Evolutionary conservation across 2,888 invertebrate species (phyloP).

Genomic region (Autographa pulchrina): DNA sequence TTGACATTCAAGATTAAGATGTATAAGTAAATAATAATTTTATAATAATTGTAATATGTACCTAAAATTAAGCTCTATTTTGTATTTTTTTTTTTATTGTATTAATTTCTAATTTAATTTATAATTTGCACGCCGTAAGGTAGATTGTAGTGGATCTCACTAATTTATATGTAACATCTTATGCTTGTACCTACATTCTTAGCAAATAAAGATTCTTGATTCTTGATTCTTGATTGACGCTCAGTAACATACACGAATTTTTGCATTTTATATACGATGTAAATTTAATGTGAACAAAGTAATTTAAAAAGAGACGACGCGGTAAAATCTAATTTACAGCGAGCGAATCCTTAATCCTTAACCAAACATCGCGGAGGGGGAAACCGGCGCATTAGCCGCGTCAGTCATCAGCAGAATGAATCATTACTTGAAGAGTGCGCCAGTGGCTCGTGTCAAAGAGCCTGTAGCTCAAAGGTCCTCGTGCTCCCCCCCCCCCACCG

Average conservation of each 20-base stretch:
- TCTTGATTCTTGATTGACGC: too few species aligned
- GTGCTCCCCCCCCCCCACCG: slow-evolving; percentile 65
- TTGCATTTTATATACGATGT: slow-evolving; percentile 45
- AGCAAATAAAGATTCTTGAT: too few species aligned
- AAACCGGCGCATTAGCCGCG: slow-evolving; percentile 86
- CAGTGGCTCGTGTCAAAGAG: slow-evolving; percentile 89
- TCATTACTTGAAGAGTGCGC: slow-evolving; percentile 89
- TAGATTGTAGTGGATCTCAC: too few species aligned
- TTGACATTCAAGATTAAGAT: too few species aligned
- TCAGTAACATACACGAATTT: slow-evolving; percentile 38
- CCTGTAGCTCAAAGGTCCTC: slow-evolving; percentile 87
- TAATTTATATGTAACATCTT: too few species aligned
- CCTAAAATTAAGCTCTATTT: too few species aligned
- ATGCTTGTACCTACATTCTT: too few species aligned
- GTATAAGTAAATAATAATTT: too few species aligned
- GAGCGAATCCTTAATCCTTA: slow-evolving; percentile 77
- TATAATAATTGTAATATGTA: too few species aligned
- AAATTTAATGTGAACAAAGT: slow-evolving; percentile 56
- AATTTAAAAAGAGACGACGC: slow-evolving; percentile 65
- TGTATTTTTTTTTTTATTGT: too few species aligned
- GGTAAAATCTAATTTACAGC: slow-evolving; percentile 72
- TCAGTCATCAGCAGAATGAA: slow-evolving; percentile 89
- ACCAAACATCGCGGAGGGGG: slow-evolving; percentile 78
- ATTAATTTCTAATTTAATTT: too few species aligned
- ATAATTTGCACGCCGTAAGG: too few species aligned